Conservation (phyloP, 2,888 invertebrate genomes). For the Muscina levida region DNA sequence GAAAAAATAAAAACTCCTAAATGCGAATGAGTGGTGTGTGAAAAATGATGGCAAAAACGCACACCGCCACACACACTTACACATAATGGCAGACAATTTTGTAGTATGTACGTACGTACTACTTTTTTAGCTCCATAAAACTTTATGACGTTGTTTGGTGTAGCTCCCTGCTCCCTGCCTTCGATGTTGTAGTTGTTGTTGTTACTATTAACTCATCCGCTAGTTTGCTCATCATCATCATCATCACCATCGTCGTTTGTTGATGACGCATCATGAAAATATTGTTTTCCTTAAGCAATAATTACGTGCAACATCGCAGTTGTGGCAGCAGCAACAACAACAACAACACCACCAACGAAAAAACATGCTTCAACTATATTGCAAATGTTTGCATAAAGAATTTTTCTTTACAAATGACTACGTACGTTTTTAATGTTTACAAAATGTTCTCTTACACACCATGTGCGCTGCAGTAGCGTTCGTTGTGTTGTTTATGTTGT, state of each 20-base stretch:
- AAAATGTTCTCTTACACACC: constrained; percentile 5
- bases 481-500: neutral
- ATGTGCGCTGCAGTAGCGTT: neutral
- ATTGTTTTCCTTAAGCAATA: constrained; percentile 50
- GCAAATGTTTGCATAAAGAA: constrained; percentile 33
- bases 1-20: constrained; percentile 31
- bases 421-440: constrained; percentile 3
- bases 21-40: neutral
- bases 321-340: too few species aligned
- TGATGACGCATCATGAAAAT: constrained; percentile 61
- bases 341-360: neutral
- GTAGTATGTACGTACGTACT: neutral
- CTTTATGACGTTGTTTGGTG: constrained; percentile 11
- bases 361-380: too few species aligned
- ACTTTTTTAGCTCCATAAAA: constrained; percentile 29
- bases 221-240: constrained; percentile 41
- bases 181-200: neutral
- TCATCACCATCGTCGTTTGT: too few species aligned
- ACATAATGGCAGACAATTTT: too few species aligned
- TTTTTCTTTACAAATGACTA: neutral
- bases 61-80: neutral
- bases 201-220: neutral
- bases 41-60: constrained; percentile 3
- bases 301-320: constrained; percentile 21
- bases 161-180: too few species aligned